Conservation (phyloP, 2,797 vertebrate species). For the Spinibarbus caldwelli region DNA sequence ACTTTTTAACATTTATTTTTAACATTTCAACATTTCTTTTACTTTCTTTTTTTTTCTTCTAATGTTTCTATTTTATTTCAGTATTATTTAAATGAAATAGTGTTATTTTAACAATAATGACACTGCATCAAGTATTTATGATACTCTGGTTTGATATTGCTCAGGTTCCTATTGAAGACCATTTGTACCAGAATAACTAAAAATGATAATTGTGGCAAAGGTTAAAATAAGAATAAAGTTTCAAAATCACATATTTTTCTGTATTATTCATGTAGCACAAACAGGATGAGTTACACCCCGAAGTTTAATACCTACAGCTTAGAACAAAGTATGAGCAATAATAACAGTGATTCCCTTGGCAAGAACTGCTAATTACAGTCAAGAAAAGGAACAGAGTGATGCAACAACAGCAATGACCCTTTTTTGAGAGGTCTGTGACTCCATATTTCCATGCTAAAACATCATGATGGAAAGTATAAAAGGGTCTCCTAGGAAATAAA, state of each 20-base stretch:
- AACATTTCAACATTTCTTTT: neutral
- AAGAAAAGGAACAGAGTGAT: constrained; percentile 13
- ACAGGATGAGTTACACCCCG: neutral
- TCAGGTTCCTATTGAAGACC: neutral
- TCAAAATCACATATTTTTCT: neutral
- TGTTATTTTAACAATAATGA: neutral
- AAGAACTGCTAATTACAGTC: neutral
- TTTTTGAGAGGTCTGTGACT: constrained; percentile 31
- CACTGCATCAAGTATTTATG: neutral
- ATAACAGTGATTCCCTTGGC: constrained; percentile 15
- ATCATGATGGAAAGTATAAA: constrained; percentile 19
- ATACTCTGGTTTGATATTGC: neutral
- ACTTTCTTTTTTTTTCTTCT: too few species aligned
- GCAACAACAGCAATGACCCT: neutral
- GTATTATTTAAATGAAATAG: neutral
- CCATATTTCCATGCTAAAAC: constrained; percentile 8
- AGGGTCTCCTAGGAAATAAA: neutral
- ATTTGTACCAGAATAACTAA: neutral
- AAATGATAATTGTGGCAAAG: neutral
- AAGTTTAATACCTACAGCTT: neutral
- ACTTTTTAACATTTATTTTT: too few species aligned
- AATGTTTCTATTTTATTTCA: neutral
- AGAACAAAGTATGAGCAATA: constrained; percentile 19
- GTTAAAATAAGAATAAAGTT: neutral
- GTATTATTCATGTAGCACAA: neutral